Evolutionary conservation across 2,888 invertebrate species (phyloP), one percentile per base, ranked within the genome.

Genomic region (Pteria penguin): DNA sequence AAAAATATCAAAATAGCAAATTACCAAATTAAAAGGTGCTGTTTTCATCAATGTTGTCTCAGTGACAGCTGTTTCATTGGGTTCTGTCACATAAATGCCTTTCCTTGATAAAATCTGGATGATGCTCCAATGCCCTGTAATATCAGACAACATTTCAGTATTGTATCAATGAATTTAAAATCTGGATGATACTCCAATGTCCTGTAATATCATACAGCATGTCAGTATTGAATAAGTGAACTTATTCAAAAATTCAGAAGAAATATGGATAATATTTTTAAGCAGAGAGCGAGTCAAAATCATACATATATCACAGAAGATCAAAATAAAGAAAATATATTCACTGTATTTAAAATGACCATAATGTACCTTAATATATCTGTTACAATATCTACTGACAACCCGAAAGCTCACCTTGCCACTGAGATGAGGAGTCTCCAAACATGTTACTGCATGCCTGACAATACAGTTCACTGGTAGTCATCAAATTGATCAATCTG

Each of bases 21-120:
- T 94, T 93, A 97, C 98, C 95, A 98, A 95, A 94, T 96, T 95
- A 84, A 98, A 94, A 85, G 98, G 98, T 92, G 97, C 97, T 83
- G 97, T 97, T 94, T 98, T 97, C 92, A 97, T 97, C 89, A 98
- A 95, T 88, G 97, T 96, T 78, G 97, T 98, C 94, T 98, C 98
- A 57, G 98, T 98, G 92, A 98, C 95, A 91, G 96, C 96, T 90
- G 95, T 95, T 93, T 97, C 97, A 76, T 95, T 94, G 78, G 96
- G 95, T 92, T 97, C 97, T 4, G 84, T 84, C 82, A 97, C 95
- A 90, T 95, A 96, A 76, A 97, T 96, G 80, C 98, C 97, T 93
- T 98, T 98, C 90, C 98, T 94, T 85, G 96, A 95, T 90, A 98
- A 94, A 73, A 97, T 97, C 94, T 98, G 97, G 90, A 98, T 94